Base-by-base conservation (phyloP, 2,797 vertebrate species). In the Apogon hyalosoma region DNA sequence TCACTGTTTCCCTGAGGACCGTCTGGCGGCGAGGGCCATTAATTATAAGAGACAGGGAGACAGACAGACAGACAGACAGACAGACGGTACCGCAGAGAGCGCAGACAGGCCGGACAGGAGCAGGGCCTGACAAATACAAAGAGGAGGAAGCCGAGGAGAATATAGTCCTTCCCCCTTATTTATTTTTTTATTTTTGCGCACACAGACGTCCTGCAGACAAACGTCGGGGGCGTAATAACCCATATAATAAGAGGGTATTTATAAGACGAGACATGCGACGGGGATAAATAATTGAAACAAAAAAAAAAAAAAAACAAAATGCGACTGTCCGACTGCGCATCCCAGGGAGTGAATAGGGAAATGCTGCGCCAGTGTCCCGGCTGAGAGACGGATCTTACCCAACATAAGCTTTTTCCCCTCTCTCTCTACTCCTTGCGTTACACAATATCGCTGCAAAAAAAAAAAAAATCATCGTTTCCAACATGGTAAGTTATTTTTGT, bases 321-420 rank as follows among this genome's bases (percentile, higher is more conserved):
- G 88, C 89, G 85, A 58, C 80, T 88, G 88, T 89, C 73, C 84
- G 88, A 90, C 90, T 93, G 94, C 94, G 94, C 94, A 94, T 92
- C 93, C 77, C 83, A 82, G 91, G 82, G 90, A 90, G 89, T 87
- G 88, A 90, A 86, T 80, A 85, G 91, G 89, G 89, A 92, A 90
- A 81, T 70, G 88, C 92, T 88, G 88, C 90, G 91, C 87, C 90
- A 90, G 87, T 85, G 89, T 92, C 91, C 91, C 91, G 87, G 83
- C 87, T 88, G 90, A 91, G 89, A 88, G 86, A 89, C 86, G 86
- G 80, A 81, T 64, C 84, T 73, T 18, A 60, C 68, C 69, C 68
- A 65, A 74, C 84, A 73, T 57, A 60, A 78, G 75, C 78, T 51
- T 49, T 42, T 42, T 49, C 57, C 59, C 56, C 63, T 72, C 73